Evolutionary conservation across 1,140 invertebrate genomes (phyloP).

Genomic region (Sarcophaga peregrina): DNA sequence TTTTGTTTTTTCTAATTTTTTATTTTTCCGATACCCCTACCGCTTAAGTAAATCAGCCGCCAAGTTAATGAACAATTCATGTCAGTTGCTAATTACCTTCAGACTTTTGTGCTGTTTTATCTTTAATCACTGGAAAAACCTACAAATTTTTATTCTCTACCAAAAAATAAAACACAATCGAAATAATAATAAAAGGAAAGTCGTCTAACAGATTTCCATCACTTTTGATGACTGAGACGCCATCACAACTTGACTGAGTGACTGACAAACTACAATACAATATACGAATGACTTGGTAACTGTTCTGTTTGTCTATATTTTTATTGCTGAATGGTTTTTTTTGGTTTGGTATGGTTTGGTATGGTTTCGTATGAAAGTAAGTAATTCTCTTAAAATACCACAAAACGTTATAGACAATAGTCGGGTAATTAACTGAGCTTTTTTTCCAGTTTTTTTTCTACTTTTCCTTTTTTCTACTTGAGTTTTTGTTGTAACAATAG

Average conservation of each 20-base stretch:
- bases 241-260: constrained; percentile 3
- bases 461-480: neutral
- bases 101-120: constrained; percentile 27
- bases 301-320: neutral
- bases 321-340: constrained; percentile 11
- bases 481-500: too few relatives aligned
- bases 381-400: constrained; percentile 37
- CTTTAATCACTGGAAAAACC: constrained; percentile 28
- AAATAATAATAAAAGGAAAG: neutral
- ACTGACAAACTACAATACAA: neutral
- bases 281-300: constrained; percentile 14
- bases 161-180: neutral
- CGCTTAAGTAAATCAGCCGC: neutral
- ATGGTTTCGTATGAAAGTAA: constrained; percentile 14
- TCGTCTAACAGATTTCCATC: constrained; percentile 27
- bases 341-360: constrained; percentile 20
- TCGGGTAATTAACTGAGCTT: constrained; percentile 34
- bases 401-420: constrained; percentile 42
- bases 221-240: constrained; percentile 13
- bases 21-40: neutral
- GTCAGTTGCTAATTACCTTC: constrained; percentile 41
- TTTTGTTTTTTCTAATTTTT: neutral
- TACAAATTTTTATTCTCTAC: constrained; percentile 24
- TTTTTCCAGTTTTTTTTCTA: neutral
- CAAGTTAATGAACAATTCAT: constrained; percentile 41